Percentiles rank a stretch among this genome's conserved stretches.
phyloP scores from a whole-genome alignment of 2,888 invertebrate species.

The Pemphredon lugubris region DNA sequence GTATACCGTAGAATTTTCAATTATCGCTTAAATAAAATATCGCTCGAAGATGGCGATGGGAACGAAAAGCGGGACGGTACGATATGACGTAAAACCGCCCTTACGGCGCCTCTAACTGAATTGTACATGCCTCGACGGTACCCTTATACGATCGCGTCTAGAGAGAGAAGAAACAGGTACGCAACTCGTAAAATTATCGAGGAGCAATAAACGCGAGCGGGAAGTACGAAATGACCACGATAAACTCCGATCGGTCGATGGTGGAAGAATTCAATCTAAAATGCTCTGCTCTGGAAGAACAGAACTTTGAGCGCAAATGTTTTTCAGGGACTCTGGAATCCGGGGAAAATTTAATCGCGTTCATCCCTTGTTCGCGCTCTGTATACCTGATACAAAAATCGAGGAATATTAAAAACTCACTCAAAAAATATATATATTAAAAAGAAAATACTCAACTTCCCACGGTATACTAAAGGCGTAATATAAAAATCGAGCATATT shows the following conservation, averaged over 20 bases:
- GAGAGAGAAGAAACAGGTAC: conserved; percentile 31
- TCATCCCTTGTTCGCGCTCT: no score
- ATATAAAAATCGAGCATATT: no score
- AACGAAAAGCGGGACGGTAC: conserved; percentile 33
- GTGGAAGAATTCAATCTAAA: conserved; percentile 21
- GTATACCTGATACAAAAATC: no score
- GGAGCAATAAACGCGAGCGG: conserved; percentile 62
- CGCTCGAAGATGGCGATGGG: conserved; percentile 34
- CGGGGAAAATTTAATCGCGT: background rate
- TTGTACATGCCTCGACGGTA: conserved; percentile 69
- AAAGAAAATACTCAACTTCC: no score
- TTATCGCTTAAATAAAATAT: conserved; percentile 77
- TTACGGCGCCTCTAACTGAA: conserved; percentile 71
- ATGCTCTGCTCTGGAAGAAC: background rate
- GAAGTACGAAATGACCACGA: conserved; percentile 62
- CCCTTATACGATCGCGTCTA: conserved; percentile 56
- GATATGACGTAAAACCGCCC: conserved; percentile 74
- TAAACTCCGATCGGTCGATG: conserved; percentile 50
- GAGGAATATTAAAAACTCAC: no score
- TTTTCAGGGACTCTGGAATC: background rate
- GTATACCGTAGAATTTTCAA: conserved; percentile 77
- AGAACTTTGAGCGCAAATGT: background rate
- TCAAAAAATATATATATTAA: no score
- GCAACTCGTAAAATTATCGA: conserved; percentile 69
- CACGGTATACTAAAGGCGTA: no score